These are phyloP conservation scores for Corapipo altera DNA, from an alignment of 2,113 vertebrate genomes.

Conservation along the genomic window DNA sequence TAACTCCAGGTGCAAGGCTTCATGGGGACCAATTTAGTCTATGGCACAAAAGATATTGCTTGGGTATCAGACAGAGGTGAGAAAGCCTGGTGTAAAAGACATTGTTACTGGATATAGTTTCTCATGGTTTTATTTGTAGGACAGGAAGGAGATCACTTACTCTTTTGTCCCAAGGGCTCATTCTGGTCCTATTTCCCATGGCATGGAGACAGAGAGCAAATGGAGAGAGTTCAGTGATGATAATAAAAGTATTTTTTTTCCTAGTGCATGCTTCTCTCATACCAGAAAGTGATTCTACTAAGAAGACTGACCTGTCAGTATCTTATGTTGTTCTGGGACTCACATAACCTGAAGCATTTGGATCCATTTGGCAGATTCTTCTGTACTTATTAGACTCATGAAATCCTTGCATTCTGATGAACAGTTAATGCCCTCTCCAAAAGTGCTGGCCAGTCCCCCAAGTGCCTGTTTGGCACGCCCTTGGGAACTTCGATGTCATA, in stretches of 20 bases:
- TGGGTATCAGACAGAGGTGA: not conserved
- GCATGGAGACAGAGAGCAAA: not conserved
- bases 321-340: not conserved
- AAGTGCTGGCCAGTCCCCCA: not conserved
- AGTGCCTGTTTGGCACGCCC: not conserved
- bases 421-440: not conserved
- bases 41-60: not conserved
- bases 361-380: not conserved
- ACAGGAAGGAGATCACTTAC: not conserved
- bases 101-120: not conserved
- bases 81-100: not conserved
- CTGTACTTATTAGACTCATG: not conserved
- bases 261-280: not conserved
- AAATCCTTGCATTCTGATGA: not conserved
- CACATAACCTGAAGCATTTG: rapidly evolving
- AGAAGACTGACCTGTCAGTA: not conserved
- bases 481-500: not conserved
- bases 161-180: not conserved
- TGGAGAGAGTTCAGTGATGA: not conserved
- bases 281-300: not conserved
- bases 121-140: not conserved
- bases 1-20: not conserved
- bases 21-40: not conserved
- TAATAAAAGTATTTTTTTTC: not conserved
- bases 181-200: not conserved